Conservation (phyloP, 2,797 vertebrate genomes). For the Lophius americanus region DNA sequence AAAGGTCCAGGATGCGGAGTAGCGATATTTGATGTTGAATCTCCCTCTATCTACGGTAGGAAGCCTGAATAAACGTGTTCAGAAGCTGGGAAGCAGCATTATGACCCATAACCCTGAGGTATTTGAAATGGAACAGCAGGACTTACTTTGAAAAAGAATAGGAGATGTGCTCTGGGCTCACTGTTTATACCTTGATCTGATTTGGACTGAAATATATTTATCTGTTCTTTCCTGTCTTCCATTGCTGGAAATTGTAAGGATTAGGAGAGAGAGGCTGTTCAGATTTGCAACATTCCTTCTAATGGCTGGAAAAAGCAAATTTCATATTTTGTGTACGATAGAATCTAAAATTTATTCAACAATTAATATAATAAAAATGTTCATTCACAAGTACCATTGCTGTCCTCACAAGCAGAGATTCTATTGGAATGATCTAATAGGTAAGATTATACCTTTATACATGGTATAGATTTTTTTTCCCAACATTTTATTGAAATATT, state of each 20-base stretch:
- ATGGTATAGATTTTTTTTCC: slow-evolving; percentile 62
- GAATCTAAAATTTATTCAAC: slow-evolving; percentile 39
- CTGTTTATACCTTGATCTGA: slow-evolving; percentile 82
- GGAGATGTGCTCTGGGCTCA: slow-evolving; percentile 76
- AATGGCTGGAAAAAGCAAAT: slow-evolving; percentile 33
- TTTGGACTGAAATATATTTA: slow-evolving; percentile 78
- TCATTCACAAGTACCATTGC: slow-evolving; percentile 19
- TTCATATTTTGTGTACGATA: slow-evolving; percentile 45
- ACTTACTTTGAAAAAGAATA: slow-evolving; percentile 83
- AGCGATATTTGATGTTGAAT: slow-evolving; percentile 82
- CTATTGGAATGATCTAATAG: slow-evolving; percentile 41
- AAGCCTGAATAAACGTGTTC: slow-evolving; percentile 81
- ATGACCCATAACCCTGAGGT: slow-evolving; percentile 80
- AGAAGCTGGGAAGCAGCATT: slow-evolving; percentile 78
- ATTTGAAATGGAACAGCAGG: slow-evolving; percentile 82
- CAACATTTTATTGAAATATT: slow-evolving; percentile 78
- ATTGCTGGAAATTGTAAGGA: slow-evolving; percentile 61
- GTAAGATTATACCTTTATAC: slow-evolving; percentile 44
- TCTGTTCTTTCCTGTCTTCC: slow-evolving; percentile 67
- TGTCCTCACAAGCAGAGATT: slow-evolving; percentile 4
- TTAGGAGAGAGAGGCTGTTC: slow-evolving; percentile 55
- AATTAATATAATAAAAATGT: slow-evolving; percentile 34
- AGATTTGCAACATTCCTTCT: slow-evolving; percentile 40
- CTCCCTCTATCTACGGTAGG: slow-evolving; percentile 79
- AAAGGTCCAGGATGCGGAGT: slow-evolving; percentile 79